Evolutionary conservation across 2,888 invertebrate genomes (phyloP).

Genomic region (Drosophila subquinaria): DNA sequence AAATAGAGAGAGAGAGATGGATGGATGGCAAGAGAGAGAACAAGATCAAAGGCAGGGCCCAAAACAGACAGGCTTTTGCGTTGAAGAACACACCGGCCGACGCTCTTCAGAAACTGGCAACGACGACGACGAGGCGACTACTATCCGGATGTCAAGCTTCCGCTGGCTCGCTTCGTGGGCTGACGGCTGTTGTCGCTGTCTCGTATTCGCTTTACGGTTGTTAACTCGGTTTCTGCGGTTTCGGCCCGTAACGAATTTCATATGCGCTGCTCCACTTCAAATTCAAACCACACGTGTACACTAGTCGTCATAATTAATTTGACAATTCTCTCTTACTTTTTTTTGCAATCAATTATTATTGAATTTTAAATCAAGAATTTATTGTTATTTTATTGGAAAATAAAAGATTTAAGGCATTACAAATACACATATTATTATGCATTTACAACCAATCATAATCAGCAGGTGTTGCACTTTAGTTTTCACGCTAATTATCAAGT

Average conservation of each 20-base stretch:
- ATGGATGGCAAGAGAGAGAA: conserved; percentile 4
- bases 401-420: not conserved
- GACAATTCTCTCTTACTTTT: not conserved
- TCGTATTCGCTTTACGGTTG: conserved; percentile 76
- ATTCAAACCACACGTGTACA: not conserved
- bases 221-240: conserved; percentile 60
- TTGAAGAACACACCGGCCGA: conserved; percentile 51
- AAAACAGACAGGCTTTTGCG: conserved; percentile 49
- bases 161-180: conserved; percentile 57
- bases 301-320: not conserved
- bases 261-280: conserved; percentile 48
- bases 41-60: conserved; percentile 33
- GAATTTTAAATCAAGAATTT: not conserved
- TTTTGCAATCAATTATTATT: not conserved
- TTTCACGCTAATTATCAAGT: too few relatives aligned
- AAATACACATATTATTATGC: not conserved
- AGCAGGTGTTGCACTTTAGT: conserved; percentile 5
- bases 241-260: conserved; percentile 70
- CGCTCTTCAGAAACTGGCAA: conserved; percentile 36
- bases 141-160: conserved; percentile 80
- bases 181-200: conserved; percentile 30
- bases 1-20: conserved; percentile 2
- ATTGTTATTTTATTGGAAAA: not conserved
- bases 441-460: not conserved
- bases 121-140: conserved; percentile 39